phyloP scores from a whole-genome alignment of 2,888 invertebrate species.

The Melangyna quadrimaculata region DNA sequence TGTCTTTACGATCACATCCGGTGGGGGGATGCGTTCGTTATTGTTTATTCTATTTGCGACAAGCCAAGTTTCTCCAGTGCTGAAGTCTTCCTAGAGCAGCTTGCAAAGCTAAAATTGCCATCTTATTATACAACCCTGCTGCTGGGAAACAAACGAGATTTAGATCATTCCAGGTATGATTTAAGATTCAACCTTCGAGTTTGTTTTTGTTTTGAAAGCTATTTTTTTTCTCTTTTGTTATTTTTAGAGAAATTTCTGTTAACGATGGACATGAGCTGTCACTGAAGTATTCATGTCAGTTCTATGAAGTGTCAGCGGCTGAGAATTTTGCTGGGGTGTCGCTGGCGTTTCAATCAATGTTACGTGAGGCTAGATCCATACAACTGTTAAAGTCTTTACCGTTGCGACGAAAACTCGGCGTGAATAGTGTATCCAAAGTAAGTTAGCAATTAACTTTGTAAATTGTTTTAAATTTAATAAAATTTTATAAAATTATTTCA shows the following conservation, averaged over 20 bases:
- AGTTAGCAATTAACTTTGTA: background rate
- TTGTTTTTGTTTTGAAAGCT: background rate
- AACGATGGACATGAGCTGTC: slow-evolving; percentile 91
- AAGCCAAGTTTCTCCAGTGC: slow-evolving; percentile 89
- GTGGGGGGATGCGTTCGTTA: slow-evolving; percentile 92
- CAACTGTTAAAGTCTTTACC: slow-evolving; percentile 86
- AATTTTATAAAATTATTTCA: background rate
- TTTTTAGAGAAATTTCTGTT: slow-evolving; percentile 86
- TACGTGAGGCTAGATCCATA: slow-evolving; percentile 89
- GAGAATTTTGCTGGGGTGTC: slow-evolving; percentile 91
- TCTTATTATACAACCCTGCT: slow-evolving; percentile 89
- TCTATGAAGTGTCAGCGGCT: slow-evolving; percentile 92
- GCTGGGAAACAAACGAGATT: slow-evolving; percentile 90
- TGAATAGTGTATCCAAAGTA: slow-evolving; percentile 90
- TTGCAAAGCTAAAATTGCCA: slow-evolving; percentile 87
- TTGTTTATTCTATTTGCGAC: slow-evolving; percentile 91
- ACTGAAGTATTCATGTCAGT: slow-evolving; percentile 89
- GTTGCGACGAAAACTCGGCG: slow-evolving; percentile 87
- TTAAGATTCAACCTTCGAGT: background rate
- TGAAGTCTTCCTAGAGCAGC: slow-evolving; percentile 86
- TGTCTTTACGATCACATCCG: slow-evolving; percentile 89
- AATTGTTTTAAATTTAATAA: background rate
- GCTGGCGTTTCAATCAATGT: slow-evolving; percentile 88
- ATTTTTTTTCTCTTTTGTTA: slow-evolving; percentile 72
- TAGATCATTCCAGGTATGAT: slow-evolving; percentile 88